Evolutionary conservation across 2,113 vertebrate species (phyloP), one percentile per base, ranked within the genome.

Genomic region (Chaetodon auriga): DNA sequence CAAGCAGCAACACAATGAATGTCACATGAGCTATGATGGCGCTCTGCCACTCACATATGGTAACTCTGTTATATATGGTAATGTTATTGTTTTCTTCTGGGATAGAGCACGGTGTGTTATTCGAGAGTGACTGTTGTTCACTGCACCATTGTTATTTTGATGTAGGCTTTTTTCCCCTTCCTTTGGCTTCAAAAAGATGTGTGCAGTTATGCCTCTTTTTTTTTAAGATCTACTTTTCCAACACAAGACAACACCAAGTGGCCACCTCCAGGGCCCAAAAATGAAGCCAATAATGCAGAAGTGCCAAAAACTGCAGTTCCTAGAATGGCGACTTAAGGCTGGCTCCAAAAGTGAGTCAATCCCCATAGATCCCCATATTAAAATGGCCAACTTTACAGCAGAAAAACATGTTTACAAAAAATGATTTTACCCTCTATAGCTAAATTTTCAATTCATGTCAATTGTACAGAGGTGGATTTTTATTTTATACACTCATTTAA

Each of bases 1-100:
- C 81, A 87, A 84, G 85, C 80, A 63, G 82, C 84, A 54, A 72
- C 85, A 90, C 88, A 90, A 89, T 81, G 78, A 84, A 85, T 73
- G 83, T 84, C 82, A 88, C 69, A 62, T 81, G 78, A 90, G 82
- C 78, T 64, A 84, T 54, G 77, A 80, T 49, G 58, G 23, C 74
- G 60, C 58, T 23, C 57, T 89, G 87, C 30, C 79, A 65, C 83
- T 75, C 90, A 78, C 73, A 78, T 57, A 80, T 78, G 63, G 48
- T 69, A 66, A 71, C 70, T 57, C 35, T 64, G 68, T 83, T 83
- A 76, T 75, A 64, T 80, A 85, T 78, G 82, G n/a, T 75, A 82
- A 89, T 83, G 38, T 76, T 68, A 13, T 68, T 80, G 71, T 76
- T 81, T 54, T 74, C 21, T 30, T 36, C 45, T 14, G 15, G 14